Conservation (phyloP, 2,888 invertebrate genomes). For the Acrobasis repandana region DNA sequence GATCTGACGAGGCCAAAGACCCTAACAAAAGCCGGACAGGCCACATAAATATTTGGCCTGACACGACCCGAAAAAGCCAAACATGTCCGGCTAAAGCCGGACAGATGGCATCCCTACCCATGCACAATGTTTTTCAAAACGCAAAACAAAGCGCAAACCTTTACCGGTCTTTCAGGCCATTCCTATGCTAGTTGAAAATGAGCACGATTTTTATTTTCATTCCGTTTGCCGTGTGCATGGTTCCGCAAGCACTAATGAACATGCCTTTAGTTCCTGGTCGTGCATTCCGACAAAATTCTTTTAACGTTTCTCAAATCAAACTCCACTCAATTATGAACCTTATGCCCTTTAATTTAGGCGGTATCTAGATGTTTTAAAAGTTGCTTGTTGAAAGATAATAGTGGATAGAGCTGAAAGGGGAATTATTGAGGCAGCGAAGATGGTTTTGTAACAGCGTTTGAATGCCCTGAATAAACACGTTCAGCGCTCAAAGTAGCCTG, state of each 20-base stretch:
- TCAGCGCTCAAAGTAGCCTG: conserved; percentile 5
- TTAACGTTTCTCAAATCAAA: conserved; percentile 39
- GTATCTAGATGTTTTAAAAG: background rate
- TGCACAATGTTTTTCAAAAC: background rate
- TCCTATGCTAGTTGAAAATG: conserved; percentile 37
- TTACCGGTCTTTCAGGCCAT: conserved; percentile 49
- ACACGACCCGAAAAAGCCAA: too few species aligned
- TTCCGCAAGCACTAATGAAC: conserved; percentile 63
- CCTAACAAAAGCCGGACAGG: too few species aligned
- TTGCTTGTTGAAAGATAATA: conserved; percentile 27
- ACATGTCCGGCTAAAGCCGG: too few species aligned
- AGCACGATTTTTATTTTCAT: conserved; percentile 49
- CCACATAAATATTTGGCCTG: too few species aligned
- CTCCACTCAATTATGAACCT: conserved; percentile 40
- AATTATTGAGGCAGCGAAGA: conserved; percentile 45
- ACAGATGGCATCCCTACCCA: too few species aligned
- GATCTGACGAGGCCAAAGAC: too few species aligned
- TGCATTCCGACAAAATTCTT: conserved; percentile 39
- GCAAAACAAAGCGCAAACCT: conserved; percentile 36
- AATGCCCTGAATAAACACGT: conserved; percentile 25
- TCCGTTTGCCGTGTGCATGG: conserved; percentile 53
- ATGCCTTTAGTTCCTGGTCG: conserved; percentile 52
- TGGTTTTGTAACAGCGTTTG: conserved; percentile 44
- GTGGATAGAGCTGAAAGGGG: conserved; percentile 41
- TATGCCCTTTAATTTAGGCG: conserved; percentile 28